phyloP scores from a whole-genome alignment of 2,888 invertebrate species.

The Tillus elongatus region DNA sequence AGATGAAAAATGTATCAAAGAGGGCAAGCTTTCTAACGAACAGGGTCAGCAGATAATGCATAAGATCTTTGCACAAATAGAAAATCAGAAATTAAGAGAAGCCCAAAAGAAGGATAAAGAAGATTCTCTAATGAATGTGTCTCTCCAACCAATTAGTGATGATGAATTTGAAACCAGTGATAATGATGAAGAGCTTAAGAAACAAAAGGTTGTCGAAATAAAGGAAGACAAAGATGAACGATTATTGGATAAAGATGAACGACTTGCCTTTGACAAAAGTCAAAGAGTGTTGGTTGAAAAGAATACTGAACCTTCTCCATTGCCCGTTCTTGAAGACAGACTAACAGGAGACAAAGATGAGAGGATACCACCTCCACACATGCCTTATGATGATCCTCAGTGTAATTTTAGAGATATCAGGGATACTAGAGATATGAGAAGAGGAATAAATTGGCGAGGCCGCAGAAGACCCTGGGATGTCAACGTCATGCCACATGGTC shows the following conservation, averaged over 20 bases:
- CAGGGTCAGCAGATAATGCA: constrained; percentile 69
- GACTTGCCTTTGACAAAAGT: too few species aligned
- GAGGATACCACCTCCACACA: constrained; percentile 41
- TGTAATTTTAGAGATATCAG: constrained; percentile 16
- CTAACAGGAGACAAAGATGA: constrained; percentile 49
- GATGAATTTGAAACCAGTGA: constrained; percentile 35
- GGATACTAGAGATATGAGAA: constrained; percentile 11
- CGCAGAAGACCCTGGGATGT: constrained; percentile 13
- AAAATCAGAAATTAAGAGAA: constrained; percentile 65
- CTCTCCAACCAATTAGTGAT: constrained; percentile 39
- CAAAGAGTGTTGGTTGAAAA: too few species aligned
- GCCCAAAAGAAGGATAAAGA: constrained; percentile 65
- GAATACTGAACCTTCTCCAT: too few species aligned
- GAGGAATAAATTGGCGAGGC: constrained; percentile 22
- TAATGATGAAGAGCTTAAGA: constrained; percentile 21
- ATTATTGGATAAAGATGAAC: too few species aligned
- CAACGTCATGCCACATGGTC: constrained; percentile 5
- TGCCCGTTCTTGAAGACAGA: too few species aligned
- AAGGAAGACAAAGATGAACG: constrained; percentile 15
- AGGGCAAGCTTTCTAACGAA: constrained; percentile 63
- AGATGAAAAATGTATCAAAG: constrained; percentile 69
- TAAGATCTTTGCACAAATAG: constrained; percentile 69
- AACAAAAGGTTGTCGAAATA: constrained; percentile 11
- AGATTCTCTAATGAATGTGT: constrained; percentile 39
- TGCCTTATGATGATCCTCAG: constrained; percentile 24